These are phyloP conservation scores for Cactoblastis cactorum DNA, from an alignment of 2,888 invertebrate genomes.

Conservation along the genomic window DNA sequence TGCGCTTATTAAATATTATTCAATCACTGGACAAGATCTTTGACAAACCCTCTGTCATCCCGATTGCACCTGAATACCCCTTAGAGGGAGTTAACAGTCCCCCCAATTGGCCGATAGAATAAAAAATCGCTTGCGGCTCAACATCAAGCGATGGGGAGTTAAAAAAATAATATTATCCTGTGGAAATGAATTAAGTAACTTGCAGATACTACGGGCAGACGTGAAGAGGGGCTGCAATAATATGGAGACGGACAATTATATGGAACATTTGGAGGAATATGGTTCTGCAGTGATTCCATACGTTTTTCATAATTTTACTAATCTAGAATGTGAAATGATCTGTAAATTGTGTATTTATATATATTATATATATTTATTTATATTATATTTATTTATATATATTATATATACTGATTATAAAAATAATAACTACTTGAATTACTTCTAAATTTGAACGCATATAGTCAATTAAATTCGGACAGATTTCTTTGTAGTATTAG, in stretches of 20 bases:
- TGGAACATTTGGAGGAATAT: neutral
- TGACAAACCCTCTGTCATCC: conserved; percentile 46
- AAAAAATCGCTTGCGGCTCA: conserved; percentile 65
- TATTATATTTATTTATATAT: too few species aligned
- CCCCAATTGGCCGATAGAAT: conserved; percentile 59
- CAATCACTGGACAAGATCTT: conserved; percentile 5
- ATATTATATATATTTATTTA: too few species aligned
- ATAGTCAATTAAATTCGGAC: too few species aligned
- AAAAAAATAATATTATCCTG: conserved; percentile 80
- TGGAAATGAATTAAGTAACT: conserved; percentile 78
- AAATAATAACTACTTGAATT: too few species aligned
- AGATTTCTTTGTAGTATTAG: too few species aligned
- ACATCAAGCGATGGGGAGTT: conserved; percentile 66
- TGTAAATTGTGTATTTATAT: too few species aligned
- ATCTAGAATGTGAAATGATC: too few species aligned
- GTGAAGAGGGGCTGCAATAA: conserved; percentile 38
- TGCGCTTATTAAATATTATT: conserved; percentile 3
- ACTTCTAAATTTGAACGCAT: too few species aligned
- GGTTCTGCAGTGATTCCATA: too few species aligned
- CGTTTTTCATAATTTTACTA: too few species aligned
- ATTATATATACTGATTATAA: too few species aligned
- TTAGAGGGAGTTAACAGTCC: conserved; percentile 54
- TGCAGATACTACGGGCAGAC: conserved; percentile 57
- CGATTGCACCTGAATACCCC: conserved; percentile 63
- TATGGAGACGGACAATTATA: conserved; percentile 41